Evolutionary conservation across 1,140 invertebrate genomes (phyloP), one percentile per base, ranked within the genome.

Genomic region (Drosophila prosaltans): DNA sequence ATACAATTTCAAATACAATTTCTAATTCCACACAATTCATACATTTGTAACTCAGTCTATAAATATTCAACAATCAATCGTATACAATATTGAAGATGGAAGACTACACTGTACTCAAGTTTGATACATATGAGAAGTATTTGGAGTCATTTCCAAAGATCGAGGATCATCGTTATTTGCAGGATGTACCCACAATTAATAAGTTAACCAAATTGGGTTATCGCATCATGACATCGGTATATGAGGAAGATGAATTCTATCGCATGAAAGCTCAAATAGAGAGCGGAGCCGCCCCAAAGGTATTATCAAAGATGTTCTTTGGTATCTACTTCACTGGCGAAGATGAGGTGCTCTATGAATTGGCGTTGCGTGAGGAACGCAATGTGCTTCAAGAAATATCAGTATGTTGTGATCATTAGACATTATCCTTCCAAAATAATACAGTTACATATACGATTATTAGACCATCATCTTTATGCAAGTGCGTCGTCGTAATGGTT

Each of bases 401-500:
- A 16, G 81, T 85, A 43, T 40, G 45, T 59, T 2, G 0, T 4
- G 1, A 40, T 16, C 16, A 10, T 28, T 21, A 9, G 16, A 16
- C 16, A 16, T 16, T 16, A 16, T 16, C 16, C 16, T 16, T 16
- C 16, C 16, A 16, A 16, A 16, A 16, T 16, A 16, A 16, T 16
- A 16, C 16, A 16, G 16, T 16, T 16, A 16, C 16, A 16, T 1
- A 24, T 26, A 6, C n/a, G 21, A 51, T 2, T 2, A n/a, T 36
- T 2, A 91, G 88, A 91, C 88, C 3, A 91, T 91, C 7, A 88
- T 91, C 9, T 91, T 84, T 39, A 5, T 91, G 30, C 80, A 84
- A 61, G 45, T 71, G 10, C 72, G 51, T 0, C 58, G 66, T 0
- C 58, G 70, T n/a, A 74, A 75, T 11, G 88, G 88, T 0, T 90